phyloP scores from a whole-genome alignment of 2,113 vertebrate genomes.

The Osmerus eperlanus region DNA sequence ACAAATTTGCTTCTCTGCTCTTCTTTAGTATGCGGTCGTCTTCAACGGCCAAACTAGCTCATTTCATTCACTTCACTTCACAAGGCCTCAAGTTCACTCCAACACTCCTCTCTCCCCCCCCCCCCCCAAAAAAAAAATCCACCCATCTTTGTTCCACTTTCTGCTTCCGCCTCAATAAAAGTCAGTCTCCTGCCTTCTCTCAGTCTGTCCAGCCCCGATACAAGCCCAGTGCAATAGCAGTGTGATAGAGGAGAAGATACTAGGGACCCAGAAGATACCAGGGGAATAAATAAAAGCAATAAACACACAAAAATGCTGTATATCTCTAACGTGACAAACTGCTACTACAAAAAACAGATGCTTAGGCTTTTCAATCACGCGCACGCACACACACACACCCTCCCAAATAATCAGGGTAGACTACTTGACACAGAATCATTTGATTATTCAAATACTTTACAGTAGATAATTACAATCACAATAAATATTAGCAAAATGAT shows the following conservation, averaged over 20 bases:
- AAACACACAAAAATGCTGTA: conserved; percentile 56
- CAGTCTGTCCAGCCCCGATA: not conserved
- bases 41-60: not conserved
- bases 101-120: not conserved
- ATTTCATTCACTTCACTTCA: not conserved
- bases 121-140: not conserved
- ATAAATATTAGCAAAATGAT: conserved; percentile 24
- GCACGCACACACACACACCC: conserved; percentile 56
- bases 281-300: conserved; percentile 66
- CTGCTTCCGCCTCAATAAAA: not conserved
- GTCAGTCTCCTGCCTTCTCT: conserved; percentile 2
- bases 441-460: conserved; percentile 13
- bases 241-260: conserved; percentile 26
- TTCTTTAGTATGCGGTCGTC: not conserved
- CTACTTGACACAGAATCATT: not conserved
- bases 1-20: conserved; percentile 20
- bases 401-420: conserved; percentile 20
- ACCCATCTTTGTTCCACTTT: conserved; percentile 19
- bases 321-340: conserved; percentile 35
- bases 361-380: conserved; percentile 46
- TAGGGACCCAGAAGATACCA: conserved; percentile 33
- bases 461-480: conserved; percentile 27
- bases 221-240: conserved; percentile 28
- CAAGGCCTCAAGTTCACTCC: not conserved
- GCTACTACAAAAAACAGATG: conserved; percentile 12